Evolutionary conservation across 2,113 vertebrate species (phyloP).

Genomic region (Grus americana): DNA sequence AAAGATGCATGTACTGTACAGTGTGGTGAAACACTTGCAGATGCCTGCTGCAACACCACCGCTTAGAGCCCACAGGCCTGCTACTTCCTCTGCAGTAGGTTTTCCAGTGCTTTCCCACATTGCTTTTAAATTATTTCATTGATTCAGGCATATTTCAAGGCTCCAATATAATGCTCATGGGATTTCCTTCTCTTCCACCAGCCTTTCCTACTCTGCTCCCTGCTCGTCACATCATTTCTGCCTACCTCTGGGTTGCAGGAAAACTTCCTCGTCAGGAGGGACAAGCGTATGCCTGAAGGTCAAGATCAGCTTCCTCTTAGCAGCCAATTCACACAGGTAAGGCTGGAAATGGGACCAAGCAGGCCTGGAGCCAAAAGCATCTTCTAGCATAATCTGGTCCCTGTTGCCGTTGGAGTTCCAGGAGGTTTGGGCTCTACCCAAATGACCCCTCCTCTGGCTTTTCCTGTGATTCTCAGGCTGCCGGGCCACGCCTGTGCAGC

Average conservation of each 20-base stretch:
- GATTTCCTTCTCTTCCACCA: not conserved
- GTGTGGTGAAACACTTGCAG: not conserved
- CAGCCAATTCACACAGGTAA: not conserved
- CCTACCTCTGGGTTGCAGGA: not conserved
- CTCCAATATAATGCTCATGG: not conserved
- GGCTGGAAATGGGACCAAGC: not conserved
- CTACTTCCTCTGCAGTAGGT: not conserved
- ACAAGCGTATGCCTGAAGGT: not conserved
- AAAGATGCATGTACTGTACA: not conserved
- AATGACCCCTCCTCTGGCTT: not conserved
- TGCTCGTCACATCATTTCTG: not conserved
- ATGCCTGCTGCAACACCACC: not conserved
- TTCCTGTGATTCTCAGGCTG: fast-evolving
- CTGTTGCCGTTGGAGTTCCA: not conserved
- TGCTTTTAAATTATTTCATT: not conserved
- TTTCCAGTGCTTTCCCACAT: not conserved
- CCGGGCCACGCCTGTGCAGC: not conserved
- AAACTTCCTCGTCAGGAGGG: not conserved
- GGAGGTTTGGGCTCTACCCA: not conserved
- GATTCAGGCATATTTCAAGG: not conserved
- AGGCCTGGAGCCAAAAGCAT: not conserved
- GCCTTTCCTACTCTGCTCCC: not conserved
- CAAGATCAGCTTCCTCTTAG: not conserved
- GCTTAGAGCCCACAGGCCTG: not conserved
- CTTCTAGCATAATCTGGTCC: not conserved